A percentile compares a stretch with the other conserved stretches of the same genome.
Evolutionary conservation across 2,113 vertebrate genomes (phyloP).

Genomic region (Origma solitaria): DNA sequence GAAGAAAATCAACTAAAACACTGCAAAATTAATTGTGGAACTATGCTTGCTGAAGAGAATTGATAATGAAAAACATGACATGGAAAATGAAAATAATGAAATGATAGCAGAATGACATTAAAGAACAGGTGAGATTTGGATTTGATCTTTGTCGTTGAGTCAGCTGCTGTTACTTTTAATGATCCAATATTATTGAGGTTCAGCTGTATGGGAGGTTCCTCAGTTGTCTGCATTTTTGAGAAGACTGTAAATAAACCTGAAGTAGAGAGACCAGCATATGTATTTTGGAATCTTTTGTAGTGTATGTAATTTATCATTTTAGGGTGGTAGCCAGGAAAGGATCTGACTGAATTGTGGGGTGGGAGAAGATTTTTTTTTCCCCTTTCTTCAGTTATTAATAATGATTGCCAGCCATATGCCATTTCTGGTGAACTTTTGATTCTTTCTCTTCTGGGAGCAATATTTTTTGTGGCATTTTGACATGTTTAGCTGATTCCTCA

Average conservation of each 20-base stretch:
- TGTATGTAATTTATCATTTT: not conserved
- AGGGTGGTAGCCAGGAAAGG: not conserved
- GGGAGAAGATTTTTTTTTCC: not conserved
- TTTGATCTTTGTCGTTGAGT: not conserved
- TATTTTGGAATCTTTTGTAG: not conserved
- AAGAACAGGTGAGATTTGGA: not conserved
- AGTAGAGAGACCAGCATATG: not conserved
- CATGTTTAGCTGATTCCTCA: conserved; percentile 40
- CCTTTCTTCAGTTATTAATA: not conserved
- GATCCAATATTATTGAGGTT: not conserved
- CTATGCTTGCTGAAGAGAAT: conserved; percentile 3
- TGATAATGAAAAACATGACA: not conserved
- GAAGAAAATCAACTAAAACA: conserved; percentile 8
- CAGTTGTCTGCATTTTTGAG: not conserved
- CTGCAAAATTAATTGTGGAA: conserved; percentile 38
- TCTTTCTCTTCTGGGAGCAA: not conserved
- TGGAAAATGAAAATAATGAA: conserved; percentile 23
- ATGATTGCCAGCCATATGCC: not conserved
- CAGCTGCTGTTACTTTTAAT: not conserved
- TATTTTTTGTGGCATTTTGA: conserved; percentile 12
- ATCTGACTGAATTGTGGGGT: not conserved
- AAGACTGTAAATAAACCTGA: not conserved
- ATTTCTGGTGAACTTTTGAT: conserved; percentile 1
- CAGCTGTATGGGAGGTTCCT: not conserved
- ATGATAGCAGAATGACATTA: not conserved